Conservation (phyloP, 2,113 vertebrate genomes). For the Lipophrys pholis region DNA sequence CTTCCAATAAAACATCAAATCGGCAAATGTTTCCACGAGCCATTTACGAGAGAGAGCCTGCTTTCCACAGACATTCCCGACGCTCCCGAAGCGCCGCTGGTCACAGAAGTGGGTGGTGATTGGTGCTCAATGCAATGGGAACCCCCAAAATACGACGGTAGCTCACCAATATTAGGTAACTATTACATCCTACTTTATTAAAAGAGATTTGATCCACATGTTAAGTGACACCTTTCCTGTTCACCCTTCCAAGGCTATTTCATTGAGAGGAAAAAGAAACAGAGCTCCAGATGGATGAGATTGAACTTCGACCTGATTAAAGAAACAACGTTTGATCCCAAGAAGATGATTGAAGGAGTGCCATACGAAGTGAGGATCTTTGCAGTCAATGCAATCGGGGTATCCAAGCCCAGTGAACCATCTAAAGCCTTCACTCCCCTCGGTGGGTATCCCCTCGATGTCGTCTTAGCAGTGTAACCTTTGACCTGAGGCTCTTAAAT, state of each 20-base stretch:
- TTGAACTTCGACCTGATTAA: constrained; percentile 98
- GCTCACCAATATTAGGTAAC: constrained; percentile 93
- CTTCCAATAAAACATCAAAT: neutral
- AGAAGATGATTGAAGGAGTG: constrained; percentile 99
- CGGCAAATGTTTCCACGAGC: neutral
- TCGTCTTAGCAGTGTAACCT: neutral
- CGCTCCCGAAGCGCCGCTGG: constrained; percentile 89
- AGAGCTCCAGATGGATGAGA: constrained; percentile 99
- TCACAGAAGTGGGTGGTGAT: constrained; percentile 93
- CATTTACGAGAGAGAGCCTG: neutral
- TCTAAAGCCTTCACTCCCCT: constrained; percentile 95
- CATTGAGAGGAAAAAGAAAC: constrained; percentile 98
- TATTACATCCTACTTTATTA: neutral
- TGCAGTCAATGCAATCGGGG: constrained; percentile 94
- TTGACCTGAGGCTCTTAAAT: constrained; percentile 8
- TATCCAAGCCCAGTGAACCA: constrained; percentile 95
- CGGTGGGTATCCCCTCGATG: constrained; percentile 84
- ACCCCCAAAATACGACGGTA: constrained; percentile 91
- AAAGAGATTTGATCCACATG: neutral
- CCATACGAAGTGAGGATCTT: constrained; percentile 97
- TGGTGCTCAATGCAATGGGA: constrained; percentile 98
- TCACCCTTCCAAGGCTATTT: constrained; percentile 87
- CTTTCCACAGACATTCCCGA: constrained; percentile 91
- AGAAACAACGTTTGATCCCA: constrained; percentile 95
- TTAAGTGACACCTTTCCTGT: constrained; percentile 1